Evolutionary conservation across 2,113 vertebrate genomes (phyloP), one percentile per base, ranked within the genome.

Genomic region (Narcine bancroftii): DNA sequence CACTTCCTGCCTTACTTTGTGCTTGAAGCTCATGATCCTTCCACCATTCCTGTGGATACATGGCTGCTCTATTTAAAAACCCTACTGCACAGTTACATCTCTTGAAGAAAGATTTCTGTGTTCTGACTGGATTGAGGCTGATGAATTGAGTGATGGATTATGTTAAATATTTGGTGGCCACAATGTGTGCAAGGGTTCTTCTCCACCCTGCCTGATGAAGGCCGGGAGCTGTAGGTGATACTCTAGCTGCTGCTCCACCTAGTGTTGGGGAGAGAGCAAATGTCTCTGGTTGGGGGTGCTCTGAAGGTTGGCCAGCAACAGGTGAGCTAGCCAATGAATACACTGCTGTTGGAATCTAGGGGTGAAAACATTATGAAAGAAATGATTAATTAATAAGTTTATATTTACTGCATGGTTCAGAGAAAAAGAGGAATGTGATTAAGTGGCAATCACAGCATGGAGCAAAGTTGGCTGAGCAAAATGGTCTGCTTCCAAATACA

Each of bases 261-360:
- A 77, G 9, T 93, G 92, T 65, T 93, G 92, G 87, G 89, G 21
- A 75, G 93, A 94, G 83, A 94, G 91, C 92, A 94, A 92, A 92
- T 93, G 93, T 26, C 17, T 42, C 47, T 63, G 66, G 26, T 91
- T 33, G 66, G 89, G 42, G 47, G 65, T 69, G 89, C 63, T 91
- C 26, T 91, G 89, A 69, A 65, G 65, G 21, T 91, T 91, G 63
- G 89, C 65, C 89, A 71, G 24, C 13, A 42, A n/a, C n/a, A n/a
- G n/a, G n/a, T n/a, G n/a, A n/a, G n/a, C n/a, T n/a, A n/a, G n/a
- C n/a, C n/a, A n/a, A n/a, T n/a, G n/a, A n/a, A n/a, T n/a, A n/a
- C n/a, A n/a, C n/a, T n/a, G n/a, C n/a, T n/a, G n/a, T n/a, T n/a
- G n/a, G n/a, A n/a, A n/a, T n/a, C n/a, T n/a, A n/a, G n/a, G n/a